Evolutionary conservation across 92 coral and sea anemone species (phyloP), one percentile per base, ranked within the genome.

Genomic region (Epizoanthus illoricatus): DNA sequence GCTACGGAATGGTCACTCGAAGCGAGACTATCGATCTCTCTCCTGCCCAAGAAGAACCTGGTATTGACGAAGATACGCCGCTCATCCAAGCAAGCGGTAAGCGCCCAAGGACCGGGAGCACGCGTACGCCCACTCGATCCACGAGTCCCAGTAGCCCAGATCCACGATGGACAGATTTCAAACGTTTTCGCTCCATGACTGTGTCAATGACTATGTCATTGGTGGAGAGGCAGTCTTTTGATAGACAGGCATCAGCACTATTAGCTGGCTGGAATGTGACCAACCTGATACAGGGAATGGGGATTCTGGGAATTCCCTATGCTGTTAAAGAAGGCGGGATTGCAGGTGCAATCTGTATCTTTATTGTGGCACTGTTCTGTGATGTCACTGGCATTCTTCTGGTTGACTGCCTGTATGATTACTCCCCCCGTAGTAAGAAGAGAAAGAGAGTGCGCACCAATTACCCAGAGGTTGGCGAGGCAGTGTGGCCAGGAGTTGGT

Each of bases 401-500:
- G 87, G 97, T 93, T 65, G 97, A 93, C 61, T 91, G 97, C 58
- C 85, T 93, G 80, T 93, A 93, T 81, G 97, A 93, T 19, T 73
- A 86, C 60, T 93, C 97, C 60, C 94, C 94, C 24, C 91, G 94
- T 60, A 93, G 97, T 82, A 88, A 86, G 88, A 73, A 65, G 65
- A 90, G 90, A 45, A 93, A 93, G 81, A 81, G 97, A 80, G 92
- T 93, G 28, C 91, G 94, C 5, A 86, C 84, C 28, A 88, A 92
- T 24, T 93, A 93, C 75, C 94, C 94, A 54, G 97, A 93, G 21
- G 87, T 93, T 23, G 97, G 97, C 18, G 97, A 93, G 24, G 97
- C 94, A 2, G 97, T 93, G 67, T 93, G 97, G 97, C 97, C 92
- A 17, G 91, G 97, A n/a, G 90, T 93, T 33, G 97, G 97, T 55